Percentiles rank a stretch among this genome's conserved stretches.
Evolutionary conservation across 2,888 invertebrate species (phyloP).

Genomic region (Ptilodon capucinus): DNA sequence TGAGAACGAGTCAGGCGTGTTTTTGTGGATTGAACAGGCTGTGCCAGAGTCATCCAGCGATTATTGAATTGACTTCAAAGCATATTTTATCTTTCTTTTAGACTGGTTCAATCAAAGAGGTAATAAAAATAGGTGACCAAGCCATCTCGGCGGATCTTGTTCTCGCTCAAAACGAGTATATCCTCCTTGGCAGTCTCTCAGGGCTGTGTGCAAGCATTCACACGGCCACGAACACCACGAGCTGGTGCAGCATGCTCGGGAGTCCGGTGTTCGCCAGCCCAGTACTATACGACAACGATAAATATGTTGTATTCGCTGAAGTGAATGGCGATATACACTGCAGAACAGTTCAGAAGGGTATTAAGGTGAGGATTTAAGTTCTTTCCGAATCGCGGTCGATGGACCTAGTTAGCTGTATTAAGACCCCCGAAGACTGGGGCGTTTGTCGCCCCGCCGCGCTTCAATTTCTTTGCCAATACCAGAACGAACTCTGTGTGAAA

Average conservation of each 20-base stretch:
- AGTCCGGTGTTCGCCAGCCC: slow-evolving; percentile 87
- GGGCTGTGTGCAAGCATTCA: slow-evolving; percentile 82
- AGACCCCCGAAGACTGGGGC: no score
- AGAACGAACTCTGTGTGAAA: no score
- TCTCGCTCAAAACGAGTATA: slow-evolving; percentile 58
- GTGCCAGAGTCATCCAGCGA: no score
- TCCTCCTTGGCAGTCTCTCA: slow-evolving; percentile 81
- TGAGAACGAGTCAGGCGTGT: no score
- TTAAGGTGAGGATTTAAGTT: slow-evolving; percentile 76
- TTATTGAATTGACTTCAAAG: no score
- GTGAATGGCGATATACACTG: slow-evolving; percentile 82
- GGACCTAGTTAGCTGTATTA: no score
- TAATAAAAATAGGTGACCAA: slow-evolving; percentile 61
- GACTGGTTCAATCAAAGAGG: slow-evolving; percentile 70
- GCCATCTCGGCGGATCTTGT: slow-evolving; percentile 76
- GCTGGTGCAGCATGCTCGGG: slow-evolving; percentile 82
- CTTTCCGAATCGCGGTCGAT: no score
- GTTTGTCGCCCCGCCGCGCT: no score
- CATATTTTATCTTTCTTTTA: slow-evolving; percentile 47
- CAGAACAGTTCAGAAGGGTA: slow-evolving; percentile 73
- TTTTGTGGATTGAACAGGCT: no score
- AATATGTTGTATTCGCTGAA: slow-evolving; percentile 79
- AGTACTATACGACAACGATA: slow-evolving; percentile 77
- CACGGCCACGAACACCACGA: slow-evolving; percentile 73
- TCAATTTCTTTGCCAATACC: no score